Evolutionary conservation across 2,113 vertebrate species (phyloP).

Genomic region (Antigone vipio): DNA sequence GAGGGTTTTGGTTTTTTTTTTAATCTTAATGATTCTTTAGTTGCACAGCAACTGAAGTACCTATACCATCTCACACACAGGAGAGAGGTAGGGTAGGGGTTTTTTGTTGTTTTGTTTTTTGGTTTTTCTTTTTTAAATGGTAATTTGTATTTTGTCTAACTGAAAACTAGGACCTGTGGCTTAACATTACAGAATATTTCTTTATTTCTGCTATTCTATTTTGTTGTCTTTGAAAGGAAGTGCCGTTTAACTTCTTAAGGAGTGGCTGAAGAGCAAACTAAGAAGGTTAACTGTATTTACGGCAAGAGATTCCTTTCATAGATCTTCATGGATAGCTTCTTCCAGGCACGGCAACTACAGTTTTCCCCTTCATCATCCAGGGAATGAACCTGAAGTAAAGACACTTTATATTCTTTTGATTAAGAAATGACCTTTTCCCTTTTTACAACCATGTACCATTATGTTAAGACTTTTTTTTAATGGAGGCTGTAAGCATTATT

Average conservation of each 20-base stretch:
- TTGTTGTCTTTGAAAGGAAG: not conserved
- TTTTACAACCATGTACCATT: not conserved
- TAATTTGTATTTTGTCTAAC: conserved; percentile 7
- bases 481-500: not conserved
- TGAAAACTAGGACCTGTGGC: not conserved
- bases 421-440: not conserved
- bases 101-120: not conserved
- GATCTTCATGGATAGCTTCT: not conserved
- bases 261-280: not conserved
- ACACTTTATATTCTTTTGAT: not conserved
- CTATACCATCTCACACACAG: not conserved
- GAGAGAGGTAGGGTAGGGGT: not conserved
- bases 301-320: not conserved
- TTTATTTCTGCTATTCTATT: not conserved
- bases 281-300: not conserved
- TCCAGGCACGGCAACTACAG: not conserved
- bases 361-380: not conserved
- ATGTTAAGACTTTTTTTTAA: not conserved
- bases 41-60: not conserved
- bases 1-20: not conserved
- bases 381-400: not conserved
- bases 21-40: not conserved
- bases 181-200: not conserved
- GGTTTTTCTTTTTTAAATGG: not conserved
- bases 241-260: not conserved